phyloP scores from a whole-genome alignment of 1,140 invertebrate genomes.

The Globodera rostochiensis region DNA sequence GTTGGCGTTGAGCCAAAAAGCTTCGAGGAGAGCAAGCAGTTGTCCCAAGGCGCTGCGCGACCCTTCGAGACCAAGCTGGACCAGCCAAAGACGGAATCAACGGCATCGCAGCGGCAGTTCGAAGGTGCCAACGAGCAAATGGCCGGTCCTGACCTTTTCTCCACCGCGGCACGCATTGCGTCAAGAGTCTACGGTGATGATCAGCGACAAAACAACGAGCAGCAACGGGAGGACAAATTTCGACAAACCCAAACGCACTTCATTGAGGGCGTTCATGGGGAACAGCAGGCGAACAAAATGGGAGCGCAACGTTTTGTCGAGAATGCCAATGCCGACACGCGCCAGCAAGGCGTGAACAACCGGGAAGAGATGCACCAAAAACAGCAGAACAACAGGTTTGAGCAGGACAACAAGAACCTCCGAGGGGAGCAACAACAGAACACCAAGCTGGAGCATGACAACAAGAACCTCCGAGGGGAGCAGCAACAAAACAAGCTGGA shows the following conservation, averaged over 20 bases:
- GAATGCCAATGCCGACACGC: too few species aligned
- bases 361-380: too few species aligned
- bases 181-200: neutral
- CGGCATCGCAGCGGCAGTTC: neutral
- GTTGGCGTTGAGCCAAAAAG: too few species aligned
- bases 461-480: neutral
- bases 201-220: neutral
- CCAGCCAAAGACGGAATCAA: neutral
- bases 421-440: neutral
- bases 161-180: neutral
- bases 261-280: neutral
- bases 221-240: neutral
- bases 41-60: too few species aligned
- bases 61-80: too few species aligned
- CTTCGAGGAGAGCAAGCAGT: too few species aligned
- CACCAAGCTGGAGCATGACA: neutral
- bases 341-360: neutral
- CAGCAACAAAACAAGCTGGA: neutral
- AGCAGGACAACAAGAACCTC: neutral
- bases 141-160: neutral
- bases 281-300: neutral
- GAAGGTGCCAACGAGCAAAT: too few species aligned
- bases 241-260: neutral
- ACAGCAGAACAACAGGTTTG: neutral
- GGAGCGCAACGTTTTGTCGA: too few species aligned